Conservation (phyloP, 2,888 invertebrate species). For the Dicyrtomina minuta region DNA sequence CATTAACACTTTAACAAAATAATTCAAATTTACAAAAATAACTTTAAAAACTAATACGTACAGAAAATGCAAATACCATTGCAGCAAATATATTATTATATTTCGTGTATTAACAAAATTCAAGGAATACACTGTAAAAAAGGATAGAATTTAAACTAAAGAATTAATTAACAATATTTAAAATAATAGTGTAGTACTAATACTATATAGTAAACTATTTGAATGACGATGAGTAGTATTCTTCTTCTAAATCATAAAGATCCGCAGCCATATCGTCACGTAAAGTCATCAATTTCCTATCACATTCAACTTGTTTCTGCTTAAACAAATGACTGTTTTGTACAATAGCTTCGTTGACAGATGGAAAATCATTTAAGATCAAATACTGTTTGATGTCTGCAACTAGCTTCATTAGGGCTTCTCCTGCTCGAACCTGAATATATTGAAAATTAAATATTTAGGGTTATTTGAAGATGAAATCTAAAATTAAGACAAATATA, state of each 20-base stretch:
- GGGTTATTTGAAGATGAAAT: too few species aligned
- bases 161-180: background rate
- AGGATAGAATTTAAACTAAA: background rate
- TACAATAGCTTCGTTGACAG: constrained; percentile 95
- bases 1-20: too few species aligned
- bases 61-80: too few species aligned
- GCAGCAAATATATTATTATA: too few species aligned
- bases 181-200: too few species aligned
- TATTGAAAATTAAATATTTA: background rate
- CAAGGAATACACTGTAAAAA: too few species aligned
- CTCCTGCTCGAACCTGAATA: constrained; percentile 81
- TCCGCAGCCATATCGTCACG: constrained; percentile 94
- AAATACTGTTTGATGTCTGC: constrained; percentile 97
- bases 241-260: constrained; percentile 87
- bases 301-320: constrained; percentile 87
- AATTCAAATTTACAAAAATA: too few species aligned
- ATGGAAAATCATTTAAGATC: constrained; percentile 96
- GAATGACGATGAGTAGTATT: constrained; percentile 84
- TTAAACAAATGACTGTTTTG: constrained; percentile 86
- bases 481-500: background rate
- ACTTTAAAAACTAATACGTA: too few species aligned
- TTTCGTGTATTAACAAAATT: background rate
- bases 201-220: constrained; percentile 61
- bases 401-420: constrained; percentile 94
- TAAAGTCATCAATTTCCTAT: constrained; percentile 86